A percentile compares a stretch with the other conserved stretches of the same genome.
Conservation (phyloP, 2,888 invertebrate genomes). For the Dorcus parallelipipedus region DNA sequence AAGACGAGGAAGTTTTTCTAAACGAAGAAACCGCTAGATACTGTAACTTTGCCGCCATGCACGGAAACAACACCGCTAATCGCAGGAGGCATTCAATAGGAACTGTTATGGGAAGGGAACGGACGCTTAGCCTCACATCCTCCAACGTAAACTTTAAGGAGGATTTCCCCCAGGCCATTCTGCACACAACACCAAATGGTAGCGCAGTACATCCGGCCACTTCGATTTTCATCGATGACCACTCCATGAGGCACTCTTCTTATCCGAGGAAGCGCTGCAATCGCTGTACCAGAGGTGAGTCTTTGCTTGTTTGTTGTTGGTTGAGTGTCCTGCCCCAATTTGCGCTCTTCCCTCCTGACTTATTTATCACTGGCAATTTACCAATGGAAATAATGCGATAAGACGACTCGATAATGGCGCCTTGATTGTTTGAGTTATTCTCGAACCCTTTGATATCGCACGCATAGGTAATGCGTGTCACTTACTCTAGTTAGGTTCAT, state of each 20-base stretch:
- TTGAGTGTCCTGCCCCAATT: not conserved
- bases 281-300: constrained; percentile 43
- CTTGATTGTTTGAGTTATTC: constrained; percentile 29
- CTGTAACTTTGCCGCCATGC: constrained; percentile 52
- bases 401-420: constrained; percentile 29
- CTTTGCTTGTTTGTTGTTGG: constrained; percentile 9
- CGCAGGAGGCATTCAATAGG: constrained; percentile 66
- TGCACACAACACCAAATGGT: constrained; percentile 37
- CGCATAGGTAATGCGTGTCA: too few relatives aligned
- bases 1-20: constrained; percentile 60
- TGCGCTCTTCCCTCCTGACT: not conserved
- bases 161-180: constrained; percentile 38
- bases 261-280: constrained; percentile 46
- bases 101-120: constrained; percentile 55
- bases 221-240: constrained; percentile 37
- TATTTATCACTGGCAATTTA: constrained; percentile 23
- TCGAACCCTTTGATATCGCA: constrained; percentile 11
- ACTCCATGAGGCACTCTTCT: constrained; percentile 44
- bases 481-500: constrained; percentile 1
- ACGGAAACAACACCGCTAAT: constrained; percentile 34
- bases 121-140: constrained; percentile 40
- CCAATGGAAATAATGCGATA: constrained; percentile 35
- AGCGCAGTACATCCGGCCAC: constrained; percentile 14
- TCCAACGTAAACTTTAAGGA: constrained; percentile 41
- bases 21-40: constrained; percentile 52